Conservation (phyloP, 2,888 invertebrate species). For the Cordilura impudica region DNA sequence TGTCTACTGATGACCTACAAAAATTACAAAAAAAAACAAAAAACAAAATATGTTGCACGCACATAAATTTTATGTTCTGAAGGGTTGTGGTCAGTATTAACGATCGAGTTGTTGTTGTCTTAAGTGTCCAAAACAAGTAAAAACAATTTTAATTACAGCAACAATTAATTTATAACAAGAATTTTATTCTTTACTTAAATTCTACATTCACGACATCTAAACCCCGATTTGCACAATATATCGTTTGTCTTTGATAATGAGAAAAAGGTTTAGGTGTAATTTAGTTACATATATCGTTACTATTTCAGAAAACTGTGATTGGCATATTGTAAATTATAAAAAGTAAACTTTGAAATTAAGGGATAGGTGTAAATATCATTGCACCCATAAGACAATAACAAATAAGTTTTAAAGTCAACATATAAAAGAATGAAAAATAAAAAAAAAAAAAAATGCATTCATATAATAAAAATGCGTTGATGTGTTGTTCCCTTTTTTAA, state of each 20-base stretch:
- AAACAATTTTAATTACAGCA: conserved; percentile 30
- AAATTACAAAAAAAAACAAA: conserved; percentile 18
- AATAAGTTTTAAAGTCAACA: conserved; percentile 4
- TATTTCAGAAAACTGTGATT: no score
- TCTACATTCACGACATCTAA: neutral
- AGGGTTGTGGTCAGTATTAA: conserved; percentile 32
- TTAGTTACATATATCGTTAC: no score
- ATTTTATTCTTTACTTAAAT: neutral
- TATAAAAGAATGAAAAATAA: neutral
- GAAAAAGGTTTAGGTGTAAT: neutral
- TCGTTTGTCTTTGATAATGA: no score
- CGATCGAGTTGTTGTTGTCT: neutral
- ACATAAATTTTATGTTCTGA: neutral
- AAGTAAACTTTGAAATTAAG: neutral
- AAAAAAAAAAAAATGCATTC: conserved; percentile 21
- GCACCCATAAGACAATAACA: neutral
- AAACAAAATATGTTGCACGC: conserved; percentile 39
- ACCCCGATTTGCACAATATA: neutral
- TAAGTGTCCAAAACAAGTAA: neutral
- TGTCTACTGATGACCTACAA: conserved; percentile 49
- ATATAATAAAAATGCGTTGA: conserved; percentile 45
- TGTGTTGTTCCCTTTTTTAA: conserved; percentile 54
- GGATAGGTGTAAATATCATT: neutral
- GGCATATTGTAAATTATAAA: no score
- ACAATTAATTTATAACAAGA: conserved; percentile 13